A percentile compares a stretch with the other conserved stretches of the same genome.
These are phyloP conservation scores for Portunus trituberculatus DNA, from an alignment of 1,140 invertebrate species.

Conservation along the genomic window DNA sequence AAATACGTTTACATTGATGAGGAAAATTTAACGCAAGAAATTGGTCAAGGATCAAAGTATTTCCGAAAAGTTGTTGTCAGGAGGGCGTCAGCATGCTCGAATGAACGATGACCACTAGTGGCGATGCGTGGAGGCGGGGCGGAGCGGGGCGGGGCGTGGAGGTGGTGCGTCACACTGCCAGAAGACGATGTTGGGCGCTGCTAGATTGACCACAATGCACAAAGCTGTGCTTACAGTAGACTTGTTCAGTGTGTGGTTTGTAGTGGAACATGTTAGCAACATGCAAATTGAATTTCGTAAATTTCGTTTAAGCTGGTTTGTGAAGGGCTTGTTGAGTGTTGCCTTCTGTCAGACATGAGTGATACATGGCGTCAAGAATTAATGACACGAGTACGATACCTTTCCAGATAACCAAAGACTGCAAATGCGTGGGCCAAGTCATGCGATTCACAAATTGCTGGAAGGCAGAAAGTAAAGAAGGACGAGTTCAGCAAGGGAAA, in stretches of 20 bases:
- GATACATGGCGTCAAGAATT: background rate
- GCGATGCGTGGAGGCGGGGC: background rate
- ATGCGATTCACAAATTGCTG: background rate
- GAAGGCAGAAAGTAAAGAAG: background rate
- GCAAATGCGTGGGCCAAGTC: too few relatives aligned
- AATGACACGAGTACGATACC: too few relatives aligned
- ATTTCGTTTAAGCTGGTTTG: background rate
- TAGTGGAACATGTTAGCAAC: too few relatives aligned
- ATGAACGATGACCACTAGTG: background rate
- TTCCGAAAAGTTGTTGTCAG: background rate
- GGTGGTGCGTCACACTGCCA: background rate
- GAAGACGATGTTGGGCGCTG: background rate
- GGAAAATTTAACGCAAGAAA: background rate
- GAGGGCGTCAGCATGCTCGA: background rate
- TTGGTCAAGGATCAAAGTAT: slow-evolving; percentile 42
- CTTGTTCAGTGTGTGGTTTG: too few relatives aligned
- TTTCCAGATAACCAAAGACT: too few relatives aligned
- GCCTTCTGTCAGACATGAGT: background rate
- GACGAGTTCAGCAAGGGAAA: background rate
- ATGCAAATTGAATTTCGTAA: too few relatives aligned
- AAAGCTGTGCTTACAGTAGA: too few relatives aligned
- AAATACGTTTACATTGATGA: background rate
- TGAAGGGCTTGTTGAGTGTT: too few relatives aligned
- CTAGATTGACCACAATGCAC: too few relatives aligned
- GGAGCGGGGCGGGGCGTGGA: background rate